phyloP scores from a whole-genome alignment of 37 sponge, comb jelly and placozoan species.

The Agelas oroides region DNA sequence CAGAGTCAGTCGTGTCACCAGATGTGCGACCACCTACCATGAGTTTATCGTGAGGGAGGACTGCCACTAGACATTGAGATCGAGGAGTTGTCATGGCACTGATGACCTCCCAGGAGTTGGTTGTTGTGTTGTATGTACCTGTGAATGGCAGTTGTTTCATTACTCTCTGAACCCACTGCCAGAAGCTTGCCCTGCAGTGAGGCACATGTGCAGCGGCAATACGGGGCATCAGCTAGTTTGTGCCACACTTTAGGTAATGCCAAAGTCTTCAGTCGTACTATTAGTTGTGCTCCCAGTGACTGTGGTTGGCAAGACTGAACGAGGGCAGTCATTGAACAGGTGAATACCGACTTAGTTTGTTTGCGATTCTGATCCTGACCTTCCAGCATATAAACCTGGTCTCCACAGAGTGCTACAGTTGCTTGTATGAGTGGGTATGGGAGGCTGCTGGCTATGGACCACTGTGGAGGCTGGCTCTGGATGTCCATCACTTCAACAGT shows the following conservation, averaged over 20 bases:
- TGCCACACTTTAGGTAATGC: neutral
- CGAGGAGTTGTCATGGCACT: neutral
- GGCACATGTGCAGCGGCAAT: neutral
- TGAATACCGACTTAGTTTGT: neutral
- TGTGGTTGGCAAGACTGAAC: neutral
- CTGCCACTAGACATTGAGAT: neutral
- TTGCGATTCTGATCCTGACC: too few relatives aligned
- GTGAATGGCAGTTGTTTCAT: neutral
- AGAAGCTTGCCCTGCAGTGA: neutral
- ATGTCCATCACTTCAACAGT: slow-evolving; percentile 15
- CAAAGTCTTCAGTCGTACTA: too few relatives aligned
- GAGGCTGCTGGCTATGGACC: slow-evolving; percentile 12
- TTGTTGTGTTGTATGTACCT: neutral
- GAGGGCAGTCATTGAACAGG: neutral
- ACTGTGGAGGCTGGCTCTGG: neutral
- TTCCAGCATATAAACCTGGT: neutral
- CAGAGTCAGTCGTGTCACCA: neutral
- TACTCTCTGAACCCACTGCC: neutral
- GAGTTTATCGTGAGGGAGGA: neutral
- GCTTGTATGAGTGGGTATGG: neutral
- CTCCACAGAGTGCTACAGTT: slow-evolving; percentile 6
- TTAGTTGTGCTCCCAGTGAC: neutral
- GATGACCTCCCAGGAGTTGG: slow-evolving; percentile 11
- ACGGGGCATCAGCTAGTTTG: neutral
- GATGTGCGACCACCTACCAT: neutral